Conservation (phyloP, 2,797 vertebrate genomes). For the Corythornis leucogaster region DNA sequence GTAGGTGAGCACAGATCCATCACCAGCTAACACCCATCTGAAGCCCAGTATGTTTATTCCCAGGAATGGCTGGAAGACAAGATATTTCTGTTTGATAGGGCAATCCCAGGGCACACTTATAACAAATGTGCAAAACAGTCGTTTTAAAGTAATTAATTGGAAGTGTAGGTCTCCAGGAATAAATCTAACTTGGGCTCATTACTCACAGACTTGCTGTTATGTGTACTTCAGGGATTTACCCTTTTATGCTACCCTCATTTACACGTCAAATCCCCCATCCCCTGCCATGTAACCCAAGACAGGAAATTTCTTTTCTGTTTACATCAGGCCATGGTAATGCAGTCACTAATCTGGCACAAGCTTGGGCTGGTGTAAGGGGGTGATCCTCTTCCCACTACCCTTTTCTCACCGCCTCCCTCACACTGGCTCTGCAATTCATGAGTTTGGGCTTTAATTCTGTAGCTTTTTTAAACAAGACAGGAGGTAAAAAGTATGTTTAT, state of each 20-base stretch:
- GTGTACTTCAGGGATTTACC: background rate
- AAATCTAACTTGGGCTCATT: background rate
- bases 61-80: background rate
- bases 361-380: background rate
- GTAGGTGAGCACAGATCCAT: background rate
- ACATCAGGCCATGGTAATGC: conserved; percentile 8
- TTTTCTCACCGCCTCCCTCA: background rate
- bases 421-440: background rate
- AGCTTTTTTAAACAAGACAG: background rate
- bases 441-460: background rate
- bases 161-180: background rate
- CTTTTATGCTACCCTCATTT: background rate
- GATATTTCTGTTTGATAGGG: background rate
- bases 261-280: background rate
- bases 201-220: background rate
- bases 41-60: background rate
- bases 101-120: background rate
- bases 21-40: background rate
- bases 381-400: background rate
- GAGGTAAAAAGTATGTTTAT: background rate
- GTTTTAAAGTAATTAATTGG: background rate
- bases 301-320: conserved; percentile 22
- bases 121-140: background rate
- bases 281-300: background rate
- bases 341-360: conserved; percentile 15